Percentiles rank a stretch among this genome's conserved stretches.
Conservation (phyloP, 2,888 invertebrate species). For the Ashinkailepas kermadecensis region DNA sequence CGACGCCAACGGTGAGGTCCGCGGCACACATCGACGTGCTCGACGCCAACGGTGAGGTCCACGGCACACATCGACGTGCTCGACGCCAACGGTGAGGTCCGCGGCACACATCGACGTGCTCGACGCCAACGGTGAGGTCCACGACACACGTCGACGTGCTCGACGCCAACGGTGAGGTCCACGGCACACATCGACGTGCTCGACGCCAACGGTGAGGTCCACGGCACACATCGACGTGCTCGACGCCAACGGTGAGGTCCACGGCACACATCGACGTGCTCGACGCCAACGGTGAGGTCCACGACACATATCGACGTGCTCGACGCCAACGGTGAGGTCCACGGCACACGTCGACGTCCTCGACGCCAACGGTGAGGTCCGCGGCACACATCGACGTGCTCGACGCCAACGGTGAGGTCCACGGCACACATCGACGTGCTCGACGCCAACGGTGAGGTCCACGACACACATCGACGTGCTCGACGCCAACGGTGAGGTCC, state of each 20-base stretch:
- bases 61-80: slow-evolving; percentile 62
- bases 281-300: slow-evolving; percentile 74
- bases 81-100: slow-evolving; percentile 88
- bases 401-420: slow-evolving; percentile 88
- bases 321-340: slow-evolving; percentile 88
- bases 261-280: slow-evolving; percentile 63
- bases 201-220: slow-evolving; percentile 74
- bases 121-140: slow-evolving; percentile 74
- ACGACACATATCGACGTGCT: slow-evolving; percentile 62
- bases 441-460: slow-evolving; percentile 74
- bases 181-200: slow-evolving; percentile 63
- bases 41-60: slow-evolving; percentile 74
- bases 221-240: slow-evolving; percentile 62
- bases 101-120: slow-evolving; percentile 63
- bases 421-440: slow-evolving; percentile 63
- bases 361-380: slow-evolving; percentile 74
- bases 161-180: slow-evolving; percentile 88
- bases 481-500: slow-evolving; percentile 88
- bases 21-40: slow-evolving; percentile 63
- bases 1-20: slow-evolving; percentile 88
- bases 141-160: slow-evolving; percentile 62
- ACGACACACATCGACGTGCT: slow-evolving; percentile 62
- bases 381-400: slow-evolving; percentile 62
- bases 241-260: slow-evolving; percentile 88
- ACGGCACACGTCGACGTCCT: slow-evolving; percentile 63